Conservation (phyloP, 1,140 invertebrate species). For the Epicauta chinensis region DNA sequence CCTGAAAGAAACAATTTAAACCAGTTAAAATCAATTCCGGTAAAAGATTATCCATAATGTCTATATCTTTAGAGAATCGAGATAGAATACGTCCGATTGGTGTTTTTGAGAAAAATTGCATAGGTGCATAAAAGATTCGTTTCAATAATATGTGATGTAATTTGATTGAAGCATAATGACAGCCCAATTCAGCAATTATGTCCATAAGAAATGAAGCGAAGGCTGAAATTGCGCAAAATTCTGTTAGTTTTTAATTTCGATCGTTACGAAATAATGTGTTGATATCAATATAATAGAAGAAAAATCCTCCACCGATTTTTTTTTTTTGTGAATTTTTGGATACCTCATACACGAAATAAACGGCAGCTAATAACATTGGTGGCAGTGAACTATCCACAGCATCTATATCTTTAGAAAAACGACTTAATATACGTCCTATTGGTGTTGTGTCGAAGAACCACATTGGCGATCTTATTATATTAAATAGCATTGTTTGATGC, state of each 20-base stretch:
- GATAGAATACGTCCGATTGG: slow-evolving; percentile 79
- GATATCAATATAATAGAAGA: too few relatives aligned
- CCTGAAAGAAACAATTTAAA: slow-evolving; percentile 74
- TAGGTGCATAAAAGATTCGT: slow-evolving; percentile 66
- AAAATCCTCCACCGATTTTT: not conserved
- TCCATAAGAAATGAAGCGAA: slow-evolving; percentile 60
- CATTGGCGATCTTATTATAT: slow-evolving; percentile 68
- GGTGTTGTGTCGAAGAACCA: slow-evolving; percentile 86
- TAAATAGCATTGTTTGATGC: slow-evolving; percentile 67
- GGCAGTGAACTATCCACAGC: slow-evolving; percentile 39
- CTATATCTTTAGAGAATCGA: slow-evolving; percentile 74
- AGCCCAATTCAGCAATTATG: slow-evolving; percentile 63
- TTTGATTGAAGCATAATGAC: slow-evolving; percentile 62
- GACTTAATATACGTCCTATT: slow-evolving; percentile 73
- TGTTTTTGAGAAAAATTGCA: slow-evolving; percentile 82
- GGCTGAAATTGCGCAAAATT: slow-evolving; percentile 49
- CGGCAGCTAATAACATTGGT: not conserved
- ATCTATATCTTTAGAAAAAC: slow-evolving; percentile 74
- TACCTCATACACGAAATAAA: slow-evolving; percentile 2
- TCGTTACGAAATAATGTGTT: not conserved
- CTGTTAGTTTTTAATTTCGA: not conserved
- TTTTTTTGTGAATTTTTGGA: not conserved
- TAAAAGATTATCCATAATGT: slow-evolving; percentile 27
- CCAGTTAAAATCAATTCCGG: slow-evolving; percentile 64
- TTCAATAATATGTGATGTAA: slow-evolving; percentile 70